phyloP scores from a whole-genome alignment of 2,797 vertebrate genomes.

The Macropodus opercularis region DNA sequence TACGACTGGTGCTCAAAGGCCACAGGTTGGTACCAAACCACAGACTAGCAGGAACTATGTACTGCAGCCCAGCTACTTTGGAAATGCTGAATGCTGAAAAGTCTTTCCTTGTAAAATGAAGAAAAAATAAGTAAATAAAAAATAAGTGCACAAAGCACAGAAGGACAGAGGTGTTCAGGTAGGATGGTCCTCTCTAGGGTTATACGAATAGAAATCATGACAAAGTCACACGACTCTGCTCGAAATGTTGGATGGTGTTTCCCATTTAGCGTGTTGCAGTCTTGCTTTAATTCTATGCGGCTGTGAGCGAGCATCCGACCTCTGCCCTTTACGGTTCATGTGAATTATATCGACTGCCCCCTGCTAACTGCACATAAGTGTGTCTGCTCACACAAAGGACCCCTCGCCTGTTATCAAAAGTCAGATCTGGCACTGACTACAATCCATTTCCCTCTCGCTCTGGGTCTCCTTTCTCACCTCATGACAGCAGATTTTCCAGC shows the following conservation, averaged over 20 bases:
- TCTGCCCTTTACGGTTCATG: slow-evolving; percentile 69
- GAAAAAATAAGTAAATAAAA: background rate
- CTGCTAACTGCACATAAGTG: slow-evolving; percentile 66
- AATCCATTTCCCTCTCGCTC: slow-evolving; percentile 68
- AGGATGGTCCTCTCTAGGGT: no score
- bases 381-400: slow-evolving; percentile 69
- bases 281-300: slow-evolving; percentile 25
- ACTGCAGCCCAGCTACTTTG: no score
- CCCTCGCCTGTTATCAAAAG: slow-evolving; percentile 67
- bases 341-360: slow-evolving; percentile 64
- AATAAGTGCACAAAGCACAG: background rate
- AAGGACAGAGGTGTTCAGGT: no score
- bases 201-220: no score
- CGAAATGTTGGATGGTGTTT: slow-evolving; percentile 8
- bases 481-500: slow-evolving; percentile 76
- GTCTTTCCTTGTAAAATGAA: slow-evolving; percentile 19
- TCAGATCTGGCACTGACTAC: slow-evolving; percentile 68
- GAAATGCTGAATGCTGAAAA: no score
- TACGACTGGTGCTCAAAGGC: slow-evolving; percentile 26
- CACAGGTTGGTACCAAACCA: slow-evolving; percentile 18
- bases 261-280: slow-evolving; percentile 41
- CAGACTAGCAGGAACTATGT: background rate
- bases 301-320: slow-evolving; percentile 46
- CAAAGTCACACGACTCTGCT: slow-evolving; percentile 6
- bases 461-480: slow-evolving; percentile 55